Evolutionary conservation across 2,113 vertebrate species (phyloP).

Genomic region (Butastur rufipennis): DNA sequence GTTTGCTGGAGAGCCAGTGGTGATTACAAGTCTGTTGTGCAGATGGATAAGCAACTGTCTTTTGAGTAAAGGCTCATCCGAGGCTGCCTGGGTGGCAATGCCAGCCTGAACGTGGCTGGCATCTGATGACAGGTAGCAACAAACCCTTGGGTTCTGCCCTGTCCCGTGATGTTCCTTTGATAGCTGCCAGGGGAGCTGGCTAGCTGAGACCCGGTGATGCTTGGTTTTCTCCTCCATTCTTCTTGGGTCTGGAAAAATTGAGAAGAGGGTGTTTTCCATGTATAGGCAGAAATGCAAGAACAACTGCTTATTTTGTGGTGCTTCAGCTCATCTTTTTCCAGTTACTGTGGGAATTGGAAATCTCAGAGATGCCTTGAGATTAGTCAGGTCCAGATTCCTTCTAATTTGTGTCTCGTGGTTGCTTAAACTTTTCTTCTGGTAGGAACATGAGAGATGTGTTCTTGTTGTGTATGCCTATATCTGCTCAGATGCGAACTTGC

Average conservation of each 20-base stretch:
- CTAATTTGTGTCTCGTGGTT: background rate
- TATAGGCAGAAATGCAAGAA: background rate
- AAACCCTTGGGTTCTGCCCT: background rate
- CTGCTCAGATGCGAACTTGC: background rate
- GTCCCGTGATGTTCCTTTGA: background rate
- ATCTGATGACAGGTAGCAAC: background rate
- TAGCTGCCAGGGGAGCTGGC: background rate
- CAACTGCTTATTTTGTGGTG: slow-evolving; percentile 20
- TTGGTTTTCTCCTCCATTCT: background rate
- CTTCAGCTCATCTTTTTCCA: background rate
- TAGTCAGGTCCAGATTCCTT: background rate
- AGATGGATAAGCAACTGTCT: background rate
- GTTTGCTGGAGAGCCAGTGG: background rate
- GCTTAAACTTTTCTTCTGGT: background rate
- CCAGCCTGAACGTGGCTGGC: background rate
- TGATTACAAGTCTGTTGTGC: background rate
- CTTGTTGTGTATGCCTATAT: accelerated
- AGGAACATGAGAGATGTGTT: background rate
- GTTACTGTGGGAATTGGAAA: background rate
- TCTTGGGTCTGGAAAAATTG: background rate
- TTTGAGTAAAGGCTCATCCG: background rate
- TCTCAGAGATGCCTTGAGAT: background rate
- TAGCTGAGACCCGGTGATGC: background rate
- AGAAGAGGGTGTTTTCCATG: background rate
- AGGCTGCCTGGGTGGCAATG: background rate